Evolutionary conservation across 2,888 invertebrate species (phyloP), one percentile per base, ranked within the genome.

Genomic region (Andrena haemorrhoa): DNA sequence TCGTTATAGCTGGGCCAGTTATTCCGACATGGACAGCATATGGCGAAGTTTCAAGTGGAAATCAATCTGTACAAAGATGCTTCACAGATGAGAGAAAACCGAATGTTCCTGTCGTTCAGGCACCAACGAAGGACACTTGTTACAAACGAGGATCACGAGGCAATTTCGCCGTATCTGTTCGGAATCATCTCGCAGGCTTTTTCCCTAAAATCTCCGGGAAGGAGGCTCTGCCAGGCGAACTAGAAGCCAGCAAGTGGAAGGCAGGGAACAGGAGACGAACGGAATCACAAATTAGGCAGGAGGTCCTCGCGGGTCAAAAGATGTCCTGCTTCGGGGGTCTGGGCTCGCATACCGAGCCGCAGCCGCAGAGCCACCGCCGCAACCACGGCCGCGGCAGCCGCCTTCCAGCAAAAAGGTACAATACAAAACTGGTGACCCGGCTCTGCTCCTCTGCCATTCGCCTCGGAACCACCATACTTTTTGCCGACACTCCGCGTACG

Each of bases 371-470:
- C 84, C 35, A 31, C 79, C 35, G 61, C 75, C 77, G 70, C 69
- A 63, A 78, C 74, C 75, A 65, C 75, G 35, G 77, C 64, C 82
- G 74, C 81, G 60, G 73, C 75, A 74, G 79, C 75, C 75, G 87
- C 80, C 83, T 74, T 60, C 71, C 74, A 64, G 81, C 85, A 91
- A 91, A 90, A 91, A 89, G 85, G 56, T 56, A 56, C 23, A 56
- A 56, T 89, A 86, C 84, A 88, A 89, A 88, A 89, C 90, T 84
- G 88, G 90, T 92, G 91, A 93, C 93, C 91, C 90, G 90, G 84
- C 90, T 84, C 84, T 71, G 89, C 85, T 81, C 89, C 90, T 84
- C 33, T 58, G 86, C 89, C 88, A 85, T 89, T 88, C 89, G 88
- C 89, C 89, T 88, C 88, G 87, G 83, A 86, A 89, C 89, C 89